A percentile compares a stretch with the other conserved stretches of the same genome.
phyloP scores from a whole-genome alignment of 35 echinoderm and acorn worm species.

The Diadema setosum region DNA sequence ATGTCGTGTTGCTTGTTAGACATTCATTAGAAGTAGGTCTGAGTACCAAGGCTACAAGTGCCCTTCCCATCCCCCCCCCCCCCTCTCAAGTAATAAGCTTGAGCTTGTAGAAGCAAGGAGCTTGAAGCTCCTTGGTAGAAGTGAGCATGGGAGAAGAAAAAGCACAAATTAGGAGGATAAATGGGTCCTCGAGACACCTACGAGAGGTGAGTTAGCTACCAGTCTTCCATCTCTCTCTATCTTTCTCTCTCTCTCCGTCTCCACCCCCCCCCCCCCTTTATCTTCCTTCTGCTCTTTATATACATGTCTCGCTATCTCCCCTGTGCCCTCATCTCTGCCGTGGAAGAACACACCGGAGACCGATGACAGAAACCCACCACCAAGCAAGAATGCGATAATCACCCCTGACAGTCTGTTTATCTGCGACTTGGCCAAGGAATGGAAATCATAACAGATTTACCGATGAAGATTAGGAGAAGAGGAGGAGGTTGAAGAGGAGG shows the following conservation, averaged over 20 bases:
- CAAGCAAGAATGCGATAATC: neutral
- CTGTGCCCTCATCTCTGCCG: neutral
- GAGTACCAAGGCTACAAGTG: no score
- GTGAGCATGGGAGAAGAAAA: no score
- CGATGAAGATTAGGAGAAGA: neutral
- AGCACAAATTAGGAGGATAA: no score
- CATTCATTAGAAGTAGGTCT: no score
- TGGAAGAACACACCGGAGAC: neutral
- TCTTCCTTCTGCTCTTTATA: neutral
- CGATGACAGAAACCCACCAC: neutral
- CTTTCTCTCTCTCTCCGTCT: neutral
- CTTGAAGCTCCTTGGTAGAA: no score
- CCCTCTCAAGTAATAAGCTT: no score
- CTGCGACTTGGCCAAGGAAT: neutral
- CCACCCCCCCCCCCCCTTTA: neutral
- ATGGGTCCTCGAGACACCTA: no score
- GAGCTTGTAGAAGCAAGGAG: no score
- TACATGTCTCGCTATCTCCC: neutral
- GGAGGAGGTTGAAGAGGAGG: no score
- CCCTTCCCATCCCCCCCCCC: no score
- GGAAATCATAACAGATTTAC: constrained; percentile 25
- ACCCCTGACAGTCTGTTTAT: constrained; percentile 29
- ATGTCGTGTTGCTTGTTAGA: no score
- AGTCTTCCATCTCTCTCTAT: neutral
- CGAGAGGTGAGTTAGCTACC: no score